phyloP scores from a whole-genome alignment of 2,797 vertebrate species.

The Dryobates pubescens region DNA sequence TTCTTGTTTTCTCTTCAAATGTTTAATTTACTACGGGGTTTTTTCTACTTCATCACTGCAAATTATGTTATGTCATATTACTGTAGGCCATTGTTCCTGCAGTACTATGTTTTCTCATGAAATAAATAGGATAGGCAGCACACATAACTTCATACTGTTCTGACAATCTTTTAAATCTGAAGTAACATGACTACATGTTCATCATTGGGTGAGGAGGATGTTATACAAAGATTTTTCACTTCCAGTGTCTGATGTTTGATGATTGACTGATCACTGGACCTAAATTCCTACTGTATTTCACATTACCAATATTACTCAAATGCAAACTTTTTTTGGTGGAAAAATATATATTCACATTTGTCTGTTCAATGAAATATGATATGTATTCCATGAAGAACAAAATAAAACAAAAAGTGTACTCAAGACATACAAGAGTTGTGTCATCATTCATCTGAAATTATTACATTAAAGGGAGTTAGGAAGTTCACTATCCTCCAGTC shows the following conservation, averaged over 20 bases:
- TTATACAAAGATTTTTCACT: not conserved
- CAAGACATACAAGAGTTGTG: not conserved
- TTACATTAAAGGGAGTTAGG: not conserved
- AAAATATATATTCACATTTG: not conserved
- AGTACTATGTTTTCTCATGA: not conserved
- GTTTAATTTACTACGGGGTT: not conserved
- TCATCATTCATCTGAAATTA: not conserved
- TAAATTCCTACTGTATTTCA: not conserved
- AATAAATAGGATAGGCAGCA: not conserved
- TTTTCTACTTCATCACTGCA: not conserved
- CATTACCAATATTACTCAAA: not conserved
- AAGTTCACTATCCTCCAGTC: not conserved
- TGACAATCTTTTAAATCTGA: not conserved
- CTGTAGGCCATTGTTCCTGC: not conserved
- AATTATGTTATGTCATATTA: not conserved
- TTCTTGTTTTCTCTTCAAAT: not conserved
- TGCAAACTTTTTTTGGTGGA: not conserved
- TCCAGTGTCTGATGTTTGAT: not conserved
- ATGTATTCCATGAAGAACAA: not conserved
- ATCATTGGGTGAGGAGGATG: fast-evolving
- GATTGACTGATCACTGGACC: not conserved
- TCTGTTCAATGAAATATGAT: not conserved
- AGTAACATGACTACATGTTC: not conserved
- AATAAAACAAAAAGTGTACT: not conserved
- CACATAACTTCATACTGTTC: not conserved